Evolutionary conservation across 35 echinoderm and acorn worm species (phyloP), one percentile per base, ranked within the genome.

Genomic region (Stichopus chloronotus): DNA sequence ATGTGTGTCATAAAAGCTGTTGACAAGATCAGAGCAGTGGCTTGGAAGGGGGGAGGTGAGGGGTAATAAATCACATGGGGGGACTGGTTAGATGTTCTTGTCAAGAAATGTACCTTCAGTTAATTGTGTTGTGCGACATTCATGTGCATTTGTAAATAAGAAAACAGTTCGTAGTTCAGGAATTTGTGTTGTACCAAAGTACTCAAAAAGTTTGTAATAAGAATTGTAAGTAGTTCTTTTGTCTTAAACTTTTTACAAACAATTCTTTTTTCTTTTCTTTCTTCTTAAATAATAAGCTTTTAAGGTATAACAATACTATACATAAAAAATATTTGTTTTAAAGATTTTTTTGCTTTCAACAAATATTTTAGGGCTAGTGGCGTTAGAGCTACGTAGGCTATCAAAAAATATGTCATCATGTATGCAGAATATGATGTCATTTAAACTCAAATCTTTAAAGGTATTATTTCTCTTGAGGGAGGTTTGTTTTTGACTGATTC

Each of bases 311-410:
- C 53, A 61, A 61, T 74, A 74, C 69, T 74, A 74, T 74, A 74
- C 69, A 85, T 85, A 85, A 57, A 78, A 78, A 85, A 85, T 85
- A 85, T 83, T 83, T 85, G 82, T 85, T 85, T 85, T 85, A 25
- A 85, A 85, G 56, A 58, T 58, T 55, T 85, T 85, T 56, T 58
- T 85, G 17, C 82, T 9, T 85, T 58, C 22, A 19, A 74, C 69
- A 74, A 16, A n/a, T 74, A 74, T 74, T 43, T 74, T 74, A 74
- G 69, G 6, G 69, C 7, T 19, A 20, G 69, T 7, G 69, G 69
- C 69, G 7, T 74, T 74, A 74, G 17, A 74, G 12, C 69, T 21
- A n/a, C 17, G 22, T 16, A 74, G 22, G 17, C 69, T n/a, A 7
- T 74, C 69, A 16, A 74, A 20, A 7, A 74, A 74, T 20, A 74